Percentiles rank a stretch among this genome's conserved stretches.
These are phyloP conservation scores for Drosophila nebulosa DNA, from an alignment of 1,140 invertebrate species.

Conservation along the genomic window DNA sequence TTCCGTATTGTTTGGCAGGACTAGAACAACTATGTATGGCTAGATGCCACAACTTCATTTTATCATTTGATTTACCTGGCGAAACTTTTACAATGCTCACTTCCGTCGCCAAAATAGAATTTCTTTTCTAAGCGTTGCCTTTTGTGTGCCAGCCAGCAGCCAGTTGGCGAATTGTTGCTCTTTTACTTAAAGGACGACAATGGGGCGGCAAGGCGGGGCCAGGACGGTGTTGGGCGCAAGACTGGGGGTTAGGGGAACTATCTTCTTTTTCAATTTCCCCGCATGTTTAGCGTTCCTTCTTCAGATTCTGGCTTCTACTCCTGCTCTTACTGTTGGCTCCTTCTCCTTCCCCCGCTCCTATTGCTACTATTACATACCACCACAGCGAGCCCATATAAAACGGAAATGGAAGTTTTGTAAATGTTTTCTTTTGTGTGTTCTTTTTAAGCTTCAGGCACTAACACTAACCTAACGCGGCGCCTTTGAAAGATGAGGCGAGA, in stretches of 20 bases:
- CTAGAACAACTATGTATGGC: slow-evolving; percentile 14
- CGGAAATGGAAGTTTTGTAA: slow-evolving; percentile 79
- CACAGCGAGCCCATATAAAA: slow-evolving; percentile 60
- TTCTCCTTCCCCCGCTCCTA: not conserved
- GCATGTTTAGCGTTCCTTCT: slow-evolving; percentile 34
- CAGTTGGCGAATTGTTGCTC: slow-evolving; percentile 22
- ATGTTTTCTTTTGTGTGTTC: slow-evolving; percentile 75
- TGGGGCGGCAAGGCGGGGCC: too few relatives aligned
- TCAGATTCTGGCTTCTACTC: too few relatives aligned
- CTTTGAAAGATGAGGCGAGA: slow-evolving; percentile 73
- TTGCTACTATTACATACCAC: slow-evolving; percentile 6
- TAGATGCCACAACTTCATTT: slow-evolving; percentile 56
- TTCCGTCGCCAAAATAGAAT: slow-evolving; percentile 53
- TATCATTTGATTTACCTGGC: slow-evolving; percentile 75
- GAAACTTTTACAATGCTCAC: slow-evolving; percentile 69
- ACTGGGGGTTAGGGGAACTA: too few relatives aligned
- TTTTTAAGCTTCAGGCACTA: slow-evolving; percentile 34
- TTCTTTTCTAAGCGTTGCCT: slow-evolving; percentile 17
- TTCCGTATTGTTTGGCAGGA: slow-evolving; percentile 1
- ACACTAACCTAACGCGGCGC: slow-evolving; percentile 58
- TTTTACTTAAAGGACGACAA: slow-evolving; percentile 2
- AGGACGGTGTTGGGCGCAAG: too few relatives aligned
- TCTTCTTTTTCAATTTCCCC: slow-evolving; percentile 56
- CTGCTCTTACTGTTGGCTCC: too few relatives aligned
- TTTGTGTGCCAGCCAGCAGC: slow-evolving; percentile 10